Conservation (phyloP, 2,797 vertebrate species). For the Taenioides sp. region DNA sequence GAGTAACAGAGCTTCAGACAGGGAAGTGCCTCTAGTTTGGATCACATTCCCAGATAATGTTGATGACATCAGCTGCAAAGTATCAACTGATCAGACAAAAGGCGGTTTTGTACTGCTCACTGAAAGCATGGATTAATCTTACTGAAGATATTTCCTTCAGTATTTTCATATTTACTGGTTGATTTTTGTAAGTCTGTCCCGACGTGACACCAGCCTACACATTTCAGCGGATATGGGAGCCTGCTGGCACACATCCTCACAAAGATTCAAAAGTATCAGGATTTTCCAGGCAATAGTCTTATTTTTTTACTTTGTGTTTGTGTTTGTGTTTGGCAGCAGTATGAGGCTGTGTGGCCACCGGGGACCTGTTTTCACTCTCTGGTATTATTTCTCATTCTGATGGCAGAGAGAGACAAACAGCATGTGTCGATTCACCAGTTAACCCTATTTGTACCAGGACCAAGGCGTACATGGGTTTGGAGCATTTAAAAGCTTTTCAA, state of each 20-base stretch:
- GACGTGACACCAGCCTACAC: constrained; percentile 4
- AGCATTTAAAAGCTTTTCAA: not conserved
- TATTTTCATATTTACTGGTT: not conserved
- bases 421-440: constrained; percentile 1
- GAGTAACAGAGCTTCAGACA: no score
- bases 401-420: constrained; percentile 8
- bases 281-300: constrained; percentile 9
- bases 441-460: constrained; percentile 10
- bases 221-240: not conserved
- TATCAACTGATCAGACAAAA: no score
- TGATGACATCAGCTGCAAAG: no score
- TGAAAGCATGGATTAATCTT: not conserved
- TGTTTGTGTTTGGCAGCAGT: constrained; percentile 2
- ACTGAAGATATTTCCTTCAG: not conserved
- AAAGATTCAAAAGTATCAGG: constrained; percentile 23
- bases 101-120: no score
- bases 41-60: no score
- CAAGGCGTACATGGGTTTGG: not conserved
- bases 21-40: no score
- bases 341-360: constrained; percentile 6
- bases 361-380: constrained; percentile 4
- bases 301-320: constrained; percentile 3
- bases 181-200: not conserved
- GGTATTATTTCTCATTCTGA: constrained; percentile 12
- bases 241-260: constrained; percentile 6